Base-by-base conservation (phyloP, 1,140 invertebrate species). In the Calliopsis andreniformis region DNA sequence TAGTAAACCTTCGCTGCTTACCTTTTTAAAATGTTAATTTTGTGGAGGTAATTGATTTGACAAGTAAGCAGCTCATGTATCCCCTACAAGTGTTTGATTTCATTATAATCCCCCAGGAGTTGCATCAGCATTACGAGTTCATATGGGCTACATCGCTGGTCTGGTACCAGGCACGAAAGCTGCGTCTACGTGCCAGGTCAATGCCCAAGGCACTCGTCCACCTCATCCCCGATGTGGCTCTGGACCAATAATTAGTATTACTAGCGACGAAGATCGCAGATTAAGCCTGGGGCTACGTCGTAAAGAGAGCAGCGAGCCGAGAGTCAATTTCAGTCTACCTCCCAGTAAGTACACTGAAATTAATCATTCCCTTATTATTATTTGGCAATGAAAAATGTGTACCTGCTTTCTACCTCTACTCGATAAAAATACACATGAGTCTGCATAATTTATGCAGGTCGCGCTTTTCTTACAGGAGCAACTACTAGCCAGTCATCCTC, bases 121-220 rank as follows among this genome's bases (percentile, higher is more conserved):
- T 10, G 95, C 95, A 45, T 94, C 95, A 10, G 95, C 95, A 32
- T 89, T 96, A 23, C 94, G 93, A 86, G 93, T 94, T 63, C 95
- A 96, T 83, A 95, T 96, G 87, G 95, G 94, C 1, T 94, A 95
- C 87, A 94, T 96, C 28, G 94, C 95, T 32, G 94, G 94, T 23
- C 89, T 96, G 10, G 94, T 96, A 56, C 95, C 95, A 20, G 94
- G 93, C 16, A 92, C 94, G 47, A 93, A 94, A 76, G 90, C 89
- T 55, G 86, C 89, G 7, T 91, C 89, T 20, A 91, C 88, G 73
- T 91, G 88, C 84, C 88, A 92, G 35, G 87, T 92, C 25, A 90
- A 93, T 42, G 86, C 87, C 78, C 87, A 92, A 86, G 87, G 88
- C 67, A 80, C 87, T 88, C 55, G 92, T 87, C 25, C 93, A 91